These are phyloP conservation scores for Chloropsis hardwickii DNA, from an alignment of 2,113 vertebrate genomes.

Conservation along the genomic window DNA sequence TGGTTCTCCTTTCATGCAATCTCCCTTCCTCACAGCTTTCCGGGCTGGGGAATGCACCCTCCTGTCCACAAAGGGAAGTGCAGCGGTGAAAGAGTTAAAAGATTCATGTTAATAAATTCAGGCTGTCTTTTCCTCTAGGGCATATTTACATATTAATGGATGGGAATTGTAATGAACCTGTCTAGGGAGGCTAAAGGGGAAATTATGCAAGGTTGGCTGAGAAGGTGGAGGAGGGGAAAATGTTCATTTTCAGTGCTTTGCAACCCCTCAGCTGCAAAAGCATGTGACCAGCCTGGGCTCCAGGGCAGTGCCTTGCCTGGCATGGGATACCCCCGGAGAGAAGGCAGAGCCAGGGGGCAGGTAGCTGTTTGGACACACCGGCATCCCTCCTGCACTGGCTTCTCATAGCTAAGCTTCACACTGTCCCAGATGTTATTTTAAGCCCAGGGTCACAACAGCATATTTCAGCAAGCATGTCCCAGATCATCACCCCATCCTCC, in stretches of 20 bases:
- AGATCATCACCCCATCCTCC: neutral
- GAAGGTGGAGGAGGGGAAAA: slow-evolving; percentile 11
- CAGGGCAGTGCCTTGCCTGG: neutral
- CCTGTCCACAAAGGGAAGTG: neutral
- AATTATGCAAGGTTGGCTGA: slow-evolving; percentile 34
- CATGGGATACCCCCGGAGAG: neutral
- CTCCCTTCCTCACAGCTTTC: neutral
- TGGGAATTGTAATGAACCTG: slow-evolving; percentile 31
- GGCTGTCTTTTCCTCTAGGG: slow-evolving; percentile 40
- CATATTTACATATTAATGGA: slow-evolving; percentile 52
- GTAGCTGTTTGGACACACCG: rapidly evolving
- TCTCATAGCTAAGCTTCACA: neutral
- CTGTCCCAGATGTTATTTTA: neutral
- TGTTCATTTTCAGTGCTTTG: neutral
- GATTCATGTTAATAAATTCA: slow-evolving; percentile 36
- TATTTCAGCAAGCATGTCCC: neutral
- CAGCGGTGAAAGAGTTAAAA: slow-evolving; percentile 20
- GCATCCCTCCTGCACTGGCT: neutral
- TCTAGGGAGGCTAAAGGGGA: slow-evolving; percentile 42
- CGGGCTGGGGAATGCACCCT: neutral
- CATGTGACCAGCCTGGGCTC: neutral
- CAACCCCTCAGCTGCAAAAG: neutral
- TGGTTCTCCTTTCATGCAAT: rapidly evolving
- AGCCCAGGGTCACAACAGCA: neutral
- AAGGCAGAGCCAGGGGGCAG: neutral